Evolutionary conservation across 2,797 vertebrate species (phyloP), one percentile per base, ranked within the genome.

Genomic region (Anabas testudineus): DNA sequence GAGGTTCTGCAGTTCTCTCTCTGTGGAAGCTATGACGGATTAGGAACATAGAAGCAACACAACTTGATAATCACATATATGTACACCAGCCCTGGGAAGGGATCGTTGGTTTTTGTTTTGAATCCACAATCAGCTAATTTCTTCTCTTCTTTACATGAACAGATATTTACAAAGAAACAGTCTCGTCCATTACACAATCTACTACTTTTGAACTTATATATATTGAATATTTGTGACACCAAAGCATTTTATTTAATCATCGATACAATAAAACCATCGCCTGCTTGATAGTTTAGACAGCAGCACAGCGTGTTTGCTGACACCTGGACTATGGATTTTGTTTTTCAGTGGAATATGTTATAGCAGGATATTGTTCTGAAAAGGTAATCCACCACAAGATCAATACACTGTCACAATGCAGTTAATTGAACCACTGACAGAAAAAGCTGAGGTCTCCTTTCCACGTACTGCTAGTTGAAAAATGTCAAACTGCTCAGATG

Each of bases 11-110:
- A 21, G 76, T 81, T 74, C 55, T 82, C 76, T 87, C 80, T 88
- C 76, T 71, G 74, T 86, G 75, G 82, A 83, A 83, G 81, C 87
- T 85, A 85, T 16, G 30, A 73, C 54, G 88, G 90, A 93, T 92
- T 91, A 90, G 61, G 68, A 78, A 87, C 86, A 91, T 89, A 88
- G 57, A 86, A 90, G 90, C 87, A 88, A 89, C 85, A 88, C 75
- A 69, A 71, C 49, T 62, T 82, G 66, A 86, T 90, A 90, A 90
- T 89, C 87, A 90, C 82, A 88, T 74, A 90, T 74, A 87, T 72
- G 80, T 85, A 82, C 84, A 82, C 71, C 75, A 21, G 71, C 52
- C 59, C 61, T 70, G 83, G 82, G 79, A 62, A 63, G 82, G 73
- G 70, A 71, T 81, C 66, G 73, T 34, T 78, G 76, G 71, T 49